A percentile compares a stretch with the other conserved stretches of the same genome.
These are phyloP conservation scores for Monarcha castaneiventris DNA, from an alignment of 2,113 vertebrate genomes.

Conservation along the genomic window DNA sequence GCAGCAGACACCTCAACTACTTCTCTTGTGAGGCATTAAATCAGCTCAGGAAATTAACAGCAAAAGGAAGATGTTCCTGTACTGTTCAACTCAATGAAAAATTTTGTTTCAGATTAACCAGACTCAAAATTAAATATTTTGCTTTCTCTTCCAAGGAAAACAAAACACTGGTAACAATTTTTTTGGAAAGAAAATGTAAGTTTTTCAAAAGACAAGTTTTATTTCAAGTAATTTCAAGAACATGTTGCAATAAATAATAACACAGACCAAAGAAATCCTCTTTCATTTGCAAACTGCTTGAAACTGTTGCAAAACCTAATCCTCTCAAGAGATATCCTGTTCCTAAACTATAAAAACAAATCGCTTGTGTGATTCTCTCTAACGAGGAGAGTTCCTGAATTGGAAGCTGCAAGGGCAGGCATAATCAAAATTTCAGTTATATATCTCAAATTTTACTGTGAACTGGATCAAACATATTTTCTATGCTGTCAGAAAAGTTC, in stretches of 20 bases:
- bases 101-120: not conserved
- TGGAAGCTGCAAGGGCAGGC: not conserved
- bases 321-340: not conserved
- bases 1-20: not conserved
- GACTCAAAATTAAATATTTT: not conserved
- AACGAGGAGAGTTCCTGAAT: not conserved
- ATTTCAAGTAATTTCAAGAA: not conserved
- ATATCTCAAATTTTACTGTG: not conserved
- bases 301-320: not conserved
- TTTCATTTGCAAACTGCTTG: not conserved
- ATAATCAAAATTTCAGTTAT: not conserved
- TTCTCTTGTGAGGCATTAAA: not conserved
- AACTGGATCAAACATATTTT: not conserved
- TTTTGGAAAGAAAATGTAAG: not conserved
- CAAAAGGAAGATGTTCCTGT: not conserved
- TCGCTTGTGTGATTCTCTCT: not conserved
- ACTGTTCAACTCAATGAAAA: not conserved
- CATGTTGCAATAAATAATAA: not conserved
- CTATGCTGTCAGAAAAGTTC: not conserved
- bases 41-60: not conserved
- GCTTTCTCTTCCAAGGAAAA: not conserved
- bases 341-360: slow-evolving; percentile 2
- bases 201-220: not conserved
- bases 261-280: not conserved
- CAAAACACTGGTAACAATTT: not conserved